Evolutionary conservation across 2,888 invertebrate species (phyloP).

Genomic region (Lamellibrachia satsuma): DNA sequence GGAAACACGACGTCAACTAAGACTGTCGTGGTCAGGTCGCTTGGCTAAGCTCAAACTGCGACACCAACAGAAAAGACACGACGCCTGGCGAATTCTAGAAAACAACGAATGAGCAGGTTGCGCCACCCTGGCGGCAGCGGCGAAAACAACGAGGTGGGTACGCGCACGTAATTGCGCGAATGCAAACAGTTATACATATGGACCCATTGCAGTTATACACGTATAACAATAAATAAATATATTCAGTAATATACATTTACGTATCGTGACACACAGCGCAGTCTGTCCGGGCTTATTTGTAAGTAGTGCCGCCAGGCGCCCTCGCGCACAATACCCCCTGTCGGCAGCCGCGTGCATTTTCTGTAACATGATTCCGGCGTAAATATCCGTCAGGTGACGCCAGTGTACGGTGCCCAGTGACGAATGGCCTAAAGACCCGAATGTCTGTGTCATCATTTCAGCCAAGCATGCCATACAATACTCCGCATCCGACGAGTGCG

Average conservation of each 20-base stretch:
- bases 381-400: neutral
- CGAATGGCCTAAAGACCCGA: neutral
- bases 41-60: neutral
- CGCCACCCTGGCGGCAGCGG: neutral
- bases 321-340: neutral
- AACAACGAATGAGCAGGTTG: neutral
- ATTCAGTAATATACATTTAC: neutral
- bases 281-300: neutral
- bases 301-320: neutral
- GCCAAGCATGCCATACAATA: slow-evolving; percentile 88
- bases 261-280: neutral
- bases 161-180: neutral
- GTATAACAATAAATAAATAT: slow-evolving; percentile 17
- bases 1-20: neutral
- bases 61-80: neutral
- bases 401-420: neutral
- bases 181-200: neutral
- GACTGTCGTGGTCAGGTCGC: neutral
- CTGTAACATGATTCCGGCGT: neutral
- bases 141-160: slow-evolving; percentile 17
- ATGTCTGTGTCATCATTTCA: neutral
- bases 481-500: slow-evolving; percentile 77
- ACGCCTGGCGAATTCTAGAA: slow-evolving; percentile 5
- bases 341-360: neutral
- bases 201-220: neutral